Evolutionary conservation across 1,140 invertebrate species (phyloP), one percentile per base, ranked within the genome.

Genomic region (Tetranychus cinnabarinus): DNA sequence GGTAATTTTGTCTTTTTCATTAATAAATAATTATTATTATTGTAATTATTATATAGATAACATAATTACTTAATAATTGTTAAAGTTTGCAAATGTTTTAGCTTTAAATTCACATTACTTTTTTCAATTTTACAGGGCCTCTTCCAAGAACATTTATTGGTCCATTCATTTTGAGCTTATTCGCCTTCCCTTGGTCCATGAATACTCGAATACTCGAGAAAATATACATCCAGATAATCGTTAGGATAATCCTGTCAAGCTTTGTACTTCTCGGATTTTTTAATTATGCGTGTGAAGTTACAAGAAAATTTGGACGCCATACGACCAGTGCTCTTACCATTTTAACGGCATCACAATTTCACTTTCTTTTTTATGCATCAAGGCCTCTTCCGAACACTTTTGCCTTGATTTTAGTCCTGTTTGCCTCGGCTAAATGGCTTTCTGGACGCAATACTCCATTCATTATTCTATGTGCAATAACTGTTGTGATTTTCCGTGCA

Each of bases 91-190:
- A n/a, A 2, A 2, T 3, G n/a, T 61, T 48, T 23, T 23, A 23
- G 10, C 37, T 52, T 2, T 59, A 46, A 42, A 3, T 61, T 31
- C 39, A 52, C 4, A 33, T 61, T 35, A 0, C 10, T 57, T 8
- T 55, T 23, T 23, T 36, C 0, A 23, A 2, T 61, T 36, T 34
- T 52, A 2, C 15, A 67, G 95, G 96, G 60, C 92, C 97, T 66
- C 95, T 99, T 57, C 92, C 95, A 55, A 79, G 96, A 66, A 89
- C 88, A 52, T 99, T 99, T 75, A 70, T 97, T 56, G 93, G 93
- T 47, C 86, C 95, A 48, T 70, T 97, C n/a, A 70, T 85, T 57
- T 77, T 97, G 65, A 82, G 88, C 1, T 12, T 61, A 15, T 2
- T 61, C 1, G 33, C 52, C 1, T 47, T 58, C 15, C 59, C 61